phyloP scores from a whole-genome alignment of 2,797 vertebrate genomes.

The Cyclura pinguis region DNA sequence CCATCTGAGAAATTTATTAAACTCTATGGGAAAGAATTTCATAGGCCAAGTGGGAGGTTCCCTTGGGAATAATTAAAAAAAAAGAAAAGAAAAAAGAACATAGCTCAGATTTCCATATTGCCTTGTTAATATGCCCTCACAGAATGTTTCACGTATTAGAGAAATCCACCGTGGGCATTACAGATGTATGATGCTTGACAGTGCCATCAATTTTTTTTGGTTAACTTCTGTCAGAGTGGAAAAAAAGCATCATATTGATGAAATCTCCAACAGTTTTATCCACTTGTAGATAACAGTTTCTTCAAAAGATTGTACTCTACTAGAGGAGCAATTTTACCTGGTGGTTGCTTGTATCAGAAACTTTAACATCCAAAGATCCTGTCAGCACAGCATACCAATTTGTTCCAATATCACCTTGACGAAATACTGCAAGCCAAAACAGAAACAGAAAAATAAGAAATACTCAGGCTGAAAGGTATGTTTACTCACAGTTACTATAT shows the following conservation, averaged over 20 bases:
- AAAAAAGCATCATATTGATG: conserved; percentile 4
- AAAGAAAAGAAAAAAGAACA: neutral
- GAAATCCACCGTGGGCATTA: neutral
- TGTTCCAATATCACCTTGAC: conserved; percentile 97
- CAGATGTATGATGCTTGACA: neutral
- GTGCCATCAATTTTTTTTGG: neutral
- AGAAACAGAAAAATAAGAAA: conserved; percentile 9
- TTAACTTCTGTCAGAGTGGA: neutral
- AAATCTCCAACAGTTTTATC: neutral
- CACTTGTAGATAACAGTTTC: conserved; percentile 7
- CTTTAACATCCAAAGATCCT: conserved; percentile 97
- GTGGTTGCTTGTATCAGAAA: conserved; percentile 97
- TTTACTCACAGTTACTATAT: neutral
- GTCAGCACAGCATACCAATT: conserved; percentile 98
- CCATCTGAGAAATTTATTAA: neutral
- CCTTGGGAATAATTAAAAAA: too few relatives aligned
- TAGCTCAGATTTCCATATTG: neutral
- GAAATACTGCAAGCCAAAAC: conserved; percentile 87
- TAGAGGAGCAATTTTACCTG: conserved; percentile 83
- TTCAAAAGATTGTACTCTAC: neutral
- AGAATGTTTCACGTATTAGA: neutral
- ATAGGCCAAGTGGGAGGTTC: neutral
- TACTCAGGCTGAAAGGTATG: neutral
- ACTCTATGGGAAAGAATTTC: neutral
- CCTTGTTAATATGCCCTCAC: neutral